Conservation (phyloP, 2,888 invertebrate genomes). For the Anorthoa munda region DNA sequence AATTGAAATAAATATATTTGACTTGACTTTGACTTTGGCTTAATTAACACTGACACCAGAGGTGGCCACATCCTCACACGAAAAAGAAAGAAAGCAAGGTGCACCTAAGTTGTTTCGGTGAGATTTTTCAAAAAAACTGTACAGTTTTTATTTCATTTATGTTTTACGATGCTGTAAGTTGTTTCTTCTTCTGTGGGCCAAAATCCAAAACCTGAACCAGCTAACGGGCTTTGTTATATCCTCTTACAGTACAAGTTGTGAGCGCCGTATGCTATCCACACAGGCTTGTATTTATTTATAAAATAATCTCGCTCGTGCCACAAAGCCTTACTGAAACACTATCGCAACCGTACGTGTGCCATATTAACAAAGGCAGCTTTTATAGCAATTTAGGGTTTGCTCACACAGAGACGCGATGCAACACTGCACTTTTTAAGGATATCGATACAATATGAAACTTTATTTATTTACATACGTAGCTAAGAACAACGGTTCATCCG, state of each 20-base stretch:
- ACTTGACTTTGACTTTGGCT: too few species aligned
- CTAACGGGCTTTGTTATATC: neutral
- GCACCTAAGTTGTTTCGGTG: too few species aligned
- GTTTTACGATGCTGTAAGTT: neutral
- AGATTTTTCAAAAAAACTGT: too few species aligned
- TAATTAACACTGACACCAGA: too few species aligned
- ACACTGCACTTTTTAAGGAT: neutral
- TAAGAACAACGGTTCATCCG: too few species aligned
- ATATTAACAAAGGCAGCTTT: conserved; percentile 62
- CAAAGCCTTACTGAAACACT: conserved; percentile 45
- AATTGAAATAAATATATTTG: too few species aligned
- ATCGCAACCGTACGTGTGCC: conserved; percentile 41
- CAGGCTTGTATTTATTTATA: conserved; percentile 29
- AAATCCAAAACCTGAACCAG: neutral
- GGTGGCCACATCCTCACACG: too few species aligned
- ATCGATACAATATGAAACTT: neutral
- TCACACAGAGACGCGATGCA: neutral
- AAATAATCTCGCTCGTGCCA: conserved; percentile 20
- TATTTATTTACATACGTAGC: neutral
- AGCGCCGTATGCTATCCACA: neutral
- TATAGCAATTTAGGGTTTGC: conserved; percentile 26
- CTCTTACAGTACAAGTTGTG: neutral
- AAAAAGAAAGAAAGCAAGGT: too few species aligned
- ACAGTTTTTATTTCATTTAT: too few species aligned
- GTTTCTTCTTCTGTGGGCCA: neutral